Evolutionary conservation across 2,888 invertebrate genomes (phyloP), one percentile per base, ranked within the genome.

Genomic region (Sphecodes monilicornis): DNA sequence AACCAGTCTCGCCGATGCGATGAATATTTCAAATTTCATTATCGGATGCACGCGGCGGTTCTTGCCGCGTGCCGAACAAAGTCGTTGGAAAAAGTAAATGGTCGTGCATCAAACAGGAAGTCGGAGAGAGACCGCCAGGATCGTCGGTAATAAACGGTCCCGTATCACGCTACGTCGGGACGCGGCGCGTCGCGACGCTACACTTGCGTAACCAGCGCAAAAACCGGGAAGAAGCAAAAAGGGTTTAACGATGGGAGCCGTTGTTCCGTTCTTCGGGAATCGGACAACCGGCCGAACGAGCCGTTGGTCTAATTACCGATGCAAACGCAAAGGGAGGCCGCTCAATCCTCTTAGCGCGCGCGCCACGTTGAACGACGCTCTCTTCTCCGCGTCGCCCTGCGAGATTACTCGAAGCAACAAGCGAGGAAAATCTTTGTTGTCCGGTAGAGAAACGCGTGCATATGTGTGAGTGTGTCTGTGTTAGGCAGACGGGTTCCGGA

Each of bases 361-460:
- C 66, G 78, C 74, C 80, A 36, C 43, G 60, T 76, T 74, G 78
- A 82, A 54, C 80, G 77, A 54, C 80, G 77, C 68, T 78, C 82
- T 73, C 73, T 73, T 73, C 73, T 73, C 73, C 36, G 22, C 71
- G 50, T 71, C 78, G 29, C 69, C 87, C 43, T 36, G 87, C 88
- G 89, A 91, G 91, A 92, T 92, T 92, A 91, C 91, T 86, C 84
- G 85, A 85, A 89, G 89, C 90, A 92, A 89, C 90, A 89, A 91
- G 91, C 91, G 88, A 82, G 73, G 80, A 84, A 88, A 82, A 84
- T 91, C 92, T 93, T 93, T 93, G 93, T 93, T 92, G 91, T 86
- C 85, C 80, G 84, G 76, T 32, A 16, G 69, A 80, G 83, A 70
- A 57, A 13, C 29, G 64, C 10, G 29, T 3, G 29, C 18, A 6